These are phyloP conservation scores for Megaptera novaeangliae DNA, from an alignment of 2,113 vertebrate species.

Conservation along the genomic window DNA sequence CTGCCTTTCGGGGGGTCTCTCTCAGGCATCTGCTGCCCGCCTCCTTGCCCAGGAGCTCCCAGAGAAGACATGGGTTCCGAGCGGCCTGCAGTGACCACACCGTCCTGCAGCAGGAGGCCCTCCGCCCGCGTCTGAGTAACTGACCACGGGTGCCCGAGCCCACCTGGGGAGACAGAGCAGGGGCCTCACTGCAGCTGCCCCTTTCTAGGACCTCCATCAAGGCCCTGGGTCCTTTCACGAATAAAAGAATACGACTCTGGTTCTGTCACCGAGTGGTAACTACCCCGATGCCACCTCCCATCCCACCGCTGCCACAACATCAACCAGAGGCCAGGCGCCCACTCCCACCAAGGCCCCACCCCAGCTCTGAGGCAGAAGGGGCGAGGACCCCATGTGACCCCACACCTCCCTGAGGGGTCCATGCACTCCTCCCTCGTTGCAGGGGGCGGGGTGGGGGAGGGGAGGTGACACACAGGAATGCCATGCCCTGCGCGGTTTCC, in stretches of 20 bases:
- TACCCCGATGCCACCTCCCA: rapidly evolving
- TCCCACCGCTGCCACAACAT: background rate
- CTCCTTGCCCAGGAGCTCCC: background rate
- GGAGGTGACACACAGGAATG: background rate
- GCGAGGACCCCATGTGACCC: rapidly evolving
- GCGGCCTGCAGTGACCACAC: background rate
- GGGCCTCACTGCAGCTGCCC: background rate
- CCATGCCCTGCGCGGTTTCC: rapidly evolving
- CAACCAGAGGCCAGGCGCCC: background rate
- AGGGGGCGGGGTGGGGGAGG: background rate
- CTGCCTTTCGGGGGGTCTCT: background rate
- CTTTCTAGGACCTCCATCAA: background rate
- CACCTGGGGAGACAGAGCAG: background rate
- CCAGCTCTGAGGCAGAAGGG: background rate
- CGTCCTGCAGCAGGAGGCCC: background rate
- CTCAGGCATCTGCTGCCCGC: background rate
- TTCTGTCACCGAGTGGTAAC: background rate
- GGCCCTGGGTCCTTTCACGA: rapidly evolving
- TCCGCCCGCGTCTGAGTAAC: background rate
- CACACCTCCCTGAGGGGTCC: background rate
- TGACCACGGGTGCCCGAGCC: background rate
- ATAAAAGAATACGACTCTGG: background rate
- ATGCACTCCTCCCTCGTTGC: background rate
- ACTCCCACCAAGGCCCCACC: background rate
- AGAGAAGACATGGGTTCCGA: too few species aligned